Base-by-base conservation (phyloP, 2,797 vertebrate genomes). In the Platalea minor region DNA sequence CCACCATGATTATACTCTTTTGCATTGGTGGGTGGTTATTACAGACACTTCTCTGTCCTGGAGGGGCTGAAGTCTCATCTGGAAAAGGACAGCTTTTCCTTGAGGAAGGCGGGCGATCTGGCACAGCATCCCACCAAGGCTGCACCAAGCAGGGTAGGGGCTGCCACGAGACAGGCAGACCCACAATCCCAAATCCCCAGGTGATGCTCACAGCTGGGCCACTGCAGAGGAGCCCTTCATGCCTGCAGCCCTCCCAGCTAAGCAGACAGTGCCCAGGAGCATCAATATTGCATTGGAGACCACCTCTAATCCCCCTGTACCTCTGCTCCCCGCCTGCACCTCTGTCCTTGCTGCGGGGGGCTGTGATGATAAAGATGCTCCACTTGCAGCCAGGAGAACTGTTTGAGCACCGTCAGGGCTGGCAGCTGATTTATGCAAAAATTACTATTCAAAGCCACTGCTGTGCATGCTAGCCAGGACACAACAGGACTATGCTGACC, bases 271-370 rank as follows among this genome's bases (percentile, higher is more conserved):
- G 13, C 11, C 56, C 8, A 14, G 33, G 24, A 67, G 5, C 13
- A 14, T 1, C 0, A 68, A 56, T 8, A 39, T 7, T 19, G 14
- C 24, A 26, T 2, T 78, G 25, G 69, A 75, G 64, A 51, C 39
- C 39, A 26, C 24, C 46, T 53, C 12, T 23, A 39, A 69, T 29
- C 11, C 20, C 9, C 26, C 54, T 56, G 19, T 48, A 26, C 17
- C 65, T n/a, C 50, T 45, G 17, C 35, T 45, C 11, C 65, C 23
- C 0, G 0, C 31, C 48, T 51, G 5, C 35, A 68, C 24, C 61
- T 31, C 57, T 45, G 28, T 60, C 46, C 23, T 75, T 20, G 0
- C 23, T 3, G 0, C 0, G 0, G 9, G 9, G 14, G 1, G 2
- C 67, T 76, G 13, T 41, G 24, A 23, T 31, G n/a, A 67, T 46